Base-by-base conservation (phyloP, 2,888 invertebrate genomes). In the Erebia epiphron region DNA sequence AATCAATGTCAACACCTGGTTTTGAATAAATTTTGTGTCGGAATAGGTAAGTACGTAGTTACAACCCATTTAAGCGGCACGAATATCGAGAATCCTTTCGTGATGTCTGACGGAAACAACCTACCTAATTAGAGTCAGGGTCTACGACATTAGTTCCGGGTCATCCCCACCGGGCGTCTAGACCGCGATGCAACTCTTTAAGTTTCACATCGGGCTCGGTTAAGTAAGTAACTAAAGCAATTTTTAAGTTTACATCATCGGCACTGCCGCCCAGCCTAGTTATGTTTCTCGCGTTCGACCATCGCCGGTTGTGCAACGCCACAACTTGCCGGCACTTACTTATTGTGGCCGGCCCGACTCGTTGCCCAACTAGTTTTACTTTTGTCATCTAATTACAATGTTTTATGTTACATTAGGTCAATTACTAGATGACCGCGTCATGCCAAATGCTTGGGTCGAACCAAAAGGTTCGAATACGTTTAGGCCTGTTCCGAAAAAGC, bases 171-270 rank as follows among this genome's bases (percentile, higher is more conserved):
- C 87, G 86, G 74, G 70, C 78, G 85, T 84, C 84, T 86, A 88
- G 84, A 83, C 85, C 79, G 78, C 84, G 83, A 82, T 88, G 86
- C 84, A 88, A 88, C 83, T 84, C 79, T 26, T 83, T 83, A 79
- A 88, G 87, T 91, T 91, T 88, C 89, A 89, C 90, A 90, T 89
- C 86, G 84, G 86, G 85, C 82, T 84, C 80, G 80, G 84, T 78
- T 91, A 91, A 91, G 91, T 91, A 91, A 90, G 90, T 91, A 90
- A 91, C 83, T 91, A 91, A 91, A 89, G 91, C 91, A 92, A 91
- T 93, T 93, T 92, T 92, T 90, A 88, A 88, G 90, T 92, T 93
- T 93, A 93, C 92, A 89, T 93, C 92, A 93, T 83, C 90, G 84
- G 79, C 83, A 79, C 82, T 83, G 86, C 88, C 85, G 88, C 86